Evolutionary conservation across 2,797 vertebrate species (phyloP).

Genomic region (Allobates femoralis): DNA sequence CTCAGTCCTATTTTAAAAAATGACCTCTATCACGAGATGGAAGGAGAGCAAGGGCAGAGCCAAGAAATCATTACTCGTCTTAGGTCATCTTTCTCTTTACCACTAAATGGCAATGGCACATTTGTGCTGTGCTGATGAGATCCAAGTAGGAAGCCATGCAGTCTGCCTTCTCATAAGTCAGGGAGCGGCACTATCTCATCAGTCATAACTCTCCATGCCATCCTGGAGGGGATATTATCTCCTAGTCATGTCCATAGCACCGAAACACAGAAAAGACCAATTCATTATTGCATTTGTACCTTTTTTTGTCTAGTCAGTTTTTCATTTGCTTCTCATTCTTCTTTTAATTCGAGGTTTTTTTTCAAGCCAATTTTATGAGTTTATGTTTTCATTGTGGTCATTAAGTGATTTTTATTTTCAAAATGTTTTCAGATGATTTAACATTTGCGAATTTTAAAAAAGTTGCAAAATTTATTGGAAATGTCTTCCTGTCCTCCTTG

Average conservation of each 20-base stretch:
- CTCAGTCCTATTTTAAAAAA: constrained; percentile 37
- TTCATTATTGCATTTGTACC: too few species aligned
- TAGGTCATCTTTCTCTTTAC: constrained; percentile 22
- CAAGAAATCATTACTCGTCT: constrained; percentile 29
- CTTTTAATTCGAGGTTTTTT: too few species aligned
- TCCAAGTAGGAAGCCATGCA: not conserved
- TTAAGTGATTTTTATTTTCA: too few species aligned
- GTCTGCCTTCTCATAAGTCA: constrained; percentile 8
- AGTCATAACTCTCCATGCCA: not conserved
- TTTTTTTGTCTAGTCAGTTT: too few species aligned
- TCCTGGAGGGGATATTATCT: not conserved
- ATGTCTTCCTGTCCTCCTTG: too few species aligned
- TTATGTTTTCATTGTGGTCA: too few species aligned
- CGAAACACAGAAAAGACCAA: not conserved
- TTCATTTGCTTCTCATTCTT: too few species aligned
- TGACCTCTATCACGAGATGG: constrained; percentile 28
- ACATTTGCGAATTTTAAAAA: too few species aligned
- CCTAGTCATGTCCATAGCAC: not conserved
- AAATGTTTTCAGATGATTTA: too few species aligned
- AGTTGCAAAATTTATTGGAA: too few species aligned
- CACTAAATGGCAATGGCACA: not conserved
- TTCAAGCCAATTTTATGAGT: too few species aligned
- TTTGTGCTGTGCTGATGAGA: not conserved
- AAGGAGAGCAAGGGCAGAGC: constrained; percentile 22
- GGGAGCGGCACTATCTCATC: not conserved